Percentiles rank a stretch among this genome's conserved stretches.
Evolutionary conservation across 1,140 invertebrate species (phyloP).

Genomic region (Whitmania pigra): DNA sequence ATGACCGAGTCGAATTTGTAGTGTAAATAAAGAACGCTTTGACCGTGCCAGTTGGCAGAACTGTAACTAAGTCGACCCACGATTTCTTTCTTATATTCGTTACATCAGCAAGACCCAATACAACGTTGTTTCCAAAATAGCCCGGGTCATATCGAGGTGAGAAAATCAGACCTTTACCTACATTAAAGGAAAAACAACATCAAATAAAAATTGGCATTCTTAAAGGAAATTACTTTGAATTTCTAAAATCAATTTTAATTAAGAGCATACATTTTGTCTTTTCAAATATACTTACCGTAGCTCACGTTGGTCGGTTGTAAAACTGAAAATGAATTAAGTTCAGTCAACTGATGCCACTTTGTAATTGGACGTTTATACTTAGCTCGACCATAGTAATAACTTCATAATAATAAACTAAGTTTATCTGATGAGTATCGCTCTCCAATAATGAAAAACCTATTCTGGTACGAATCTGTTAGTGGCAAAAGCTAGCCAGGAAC

Average conservation of each 20-base stretch:
- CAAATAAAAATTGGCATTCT: not conserved
- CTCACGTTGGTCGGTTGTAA: not conserved
- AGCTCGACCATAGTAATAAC: no score
- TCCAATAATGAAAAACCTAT: no score
- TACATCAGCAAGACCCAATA: not conserved
- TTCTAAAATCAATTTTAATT: no score
- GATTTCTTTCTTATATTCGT: not conserved
- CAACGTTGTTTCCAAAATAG: constrained; percentile 7
- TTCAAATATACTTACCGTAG: not conserved
- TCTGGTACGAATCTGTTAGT: no score
- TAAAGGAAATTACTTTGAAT: not conserved
- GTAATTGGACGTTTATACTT: no score
- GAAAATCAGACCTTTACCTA: not conserved
- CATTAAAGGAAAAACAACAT: not conserved
- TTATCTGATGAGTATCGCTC: no score
- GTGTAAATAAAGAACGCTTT: not conserved
- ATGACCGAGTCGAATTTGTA: not conserved
- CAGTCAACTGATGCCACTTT: no score
- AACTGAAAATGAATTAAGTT: not conserved
- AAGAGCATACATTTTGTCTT: no score
- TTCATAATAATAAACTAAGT: no score
- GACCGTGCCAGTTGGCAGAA: not conserved
- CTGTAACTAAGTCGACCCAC: constrained; percentile 1
- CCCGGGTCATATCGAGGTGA: not conserved
- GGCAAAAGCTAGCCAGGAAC: no score